Conservation (phyloP, 1,140 invertebrate species). For the Octopus bimaculoides region DNA sequence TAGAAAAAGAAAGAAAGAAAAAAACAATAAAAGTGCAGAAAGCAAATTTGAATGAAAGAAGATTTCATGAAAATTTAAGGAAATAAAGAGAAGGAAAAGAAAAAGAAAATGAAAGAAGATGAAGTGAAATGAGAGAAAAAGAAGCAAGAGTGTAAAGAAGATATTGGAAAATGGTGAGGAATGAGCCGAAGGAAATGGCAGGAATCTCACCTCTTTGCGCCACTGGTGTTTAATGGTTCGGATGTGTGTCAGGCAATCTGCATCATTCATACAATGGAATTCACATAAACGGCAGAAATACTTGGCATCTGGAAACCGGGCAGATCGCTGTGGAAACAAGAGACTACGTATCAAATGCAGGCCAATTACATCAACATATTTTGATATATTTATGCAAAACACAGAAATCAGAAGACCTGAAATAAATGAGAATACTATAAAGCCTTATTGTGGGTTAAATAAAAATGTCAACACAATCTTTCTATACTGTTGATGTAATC, state of each 20-base stretch:
- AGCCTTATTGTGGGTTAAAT: too few species aligned
- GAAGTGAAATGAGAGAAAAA: background rate
- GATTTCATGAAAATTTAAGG: background rate
- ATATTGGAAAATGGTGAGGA: background rate
- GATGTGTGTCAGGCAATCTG: slow-evolving; percentile 47
- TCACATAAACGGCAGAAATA: slow-evolving; percentile 57
- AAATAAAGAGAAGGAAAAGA: background rate
- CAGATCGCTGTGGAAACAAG: slow-evolving; percentile 42
- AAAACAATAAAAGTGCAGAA: too few species aligned
- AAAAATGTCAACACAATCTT: too few species aligned
- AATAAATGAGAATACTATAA: too few species aligned
- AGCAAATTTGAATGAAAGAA: too few species aligned
- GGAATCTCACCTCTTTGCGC: slow-evolving; percentile 42
- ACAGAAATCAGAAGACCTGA: too few species aligned
- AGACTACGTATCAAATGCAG: too few species aligned
- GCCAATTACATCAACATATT: too few species aligned
- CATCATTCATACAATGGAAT: slow-evolving; percentile 51
- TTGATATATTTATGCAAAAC: too few species aligned
- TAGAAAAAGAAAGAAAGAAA: too few species aligned
- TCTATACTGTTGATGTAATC: too few species aligned
- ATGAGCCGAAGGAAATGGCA: background rate
- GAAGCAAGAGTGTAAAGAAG: background rate
- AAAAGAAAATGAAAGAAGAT: background rate
- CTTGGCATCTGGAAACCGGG: slow-evolving; percentile 46
- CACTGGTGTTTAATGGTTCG: slow-evolving; percentile 46